Evolutionary conservation across 2,888 invertebrate genomes (phyloP).

Genomic region (Pantelozetes paolii): DNA sequence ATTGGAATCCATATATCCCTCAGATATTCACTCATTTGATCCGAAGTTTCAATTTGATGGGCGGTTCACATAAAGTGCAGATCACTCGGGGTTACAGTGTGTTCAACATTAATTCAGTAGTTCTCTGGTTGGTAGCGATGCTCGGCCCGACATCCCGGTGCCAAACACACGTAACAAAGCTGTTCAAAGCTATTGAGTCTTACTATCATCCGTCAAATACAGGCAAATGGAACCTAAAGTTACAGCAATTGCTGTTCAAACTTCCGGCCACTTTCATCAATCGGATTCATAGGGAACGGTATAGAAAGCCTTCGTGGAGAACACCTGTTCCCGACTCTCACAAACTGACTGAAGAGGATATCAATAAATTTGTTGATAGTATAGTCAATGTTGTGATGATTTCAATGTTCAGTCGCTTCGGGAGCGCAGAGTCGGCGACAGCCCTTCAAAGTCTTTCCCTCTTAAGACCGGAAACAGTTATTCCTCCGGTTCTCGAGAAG

Average conservation of each 20-base stretch:
- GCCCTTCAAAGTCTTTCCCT: constrained; percentile 71
- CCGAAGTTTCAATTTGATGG: constrained; percentile 71
- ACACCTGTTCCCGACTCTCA: constrained; percentile 64
- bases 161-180: constrained; percentile 68
- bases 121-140: constrained; percentile 59
- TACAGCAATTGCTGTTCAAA: constrained; percentile 58
- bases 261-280: constrained; percentile 64
- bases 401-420: constrained; percentile 71
- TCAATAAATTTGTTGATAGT: constrained; percentile 70
- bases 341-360: constrained; percentile 71
- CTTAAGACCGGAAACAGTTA: constrained; percentile 72
- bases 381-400: constrained; percentile 69
- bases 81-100: constrained; percentile 48
- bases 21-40: constrained; percentile 57
- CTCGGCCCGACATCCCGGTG: constrained; percentile 51
- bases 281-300: constrained; percentile 64
- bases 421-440: constrained; percentile 61
- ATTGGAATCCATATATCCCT: constrained; percentile 83
- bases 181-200: constrained; percentile 75
- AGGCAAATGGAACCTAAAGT: constrained; percentile 65
- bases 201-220: constrained; percentile 84
- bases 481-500: constrained; percentile 75
- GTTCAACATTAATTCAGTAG: constrained; percentile 58
- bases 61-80: constrained; percentile 57
- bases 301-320: constrained; percentile 64